Evolutionary conservation across 2,113 vertebrate species (phyloP).

Genomic region (Uria aalge): DNA sequence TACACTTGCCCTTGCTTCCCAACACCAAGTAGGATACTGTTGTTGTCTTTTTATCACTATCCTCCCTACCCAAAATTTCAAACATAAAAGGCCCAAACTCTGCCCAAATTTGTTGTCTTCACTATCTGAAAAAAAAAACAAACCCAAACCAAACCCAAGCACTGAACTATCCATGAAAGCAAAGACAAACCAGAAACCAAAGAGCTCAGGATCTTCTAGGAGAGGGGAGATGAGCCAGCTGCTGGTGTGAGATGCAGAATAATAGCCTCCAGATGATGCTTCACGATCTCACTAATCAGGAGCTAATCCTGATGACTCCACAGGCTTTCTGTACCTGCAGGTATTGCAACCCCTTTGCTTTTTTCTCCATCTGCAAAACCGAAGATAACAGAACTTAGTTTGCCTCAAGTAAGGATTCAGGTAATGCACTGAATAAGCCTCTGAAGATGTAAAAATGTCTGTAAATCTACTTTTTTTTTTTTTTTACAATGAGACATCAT

Average conservation of each 20-base stretch:
- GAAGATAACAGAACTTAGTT: neutral
- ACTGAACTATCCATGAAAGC: neutral
- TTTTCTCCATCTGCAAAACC: neutral
- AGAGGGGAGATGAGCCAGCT: neutral
- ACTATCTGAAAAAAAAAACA: neutral
- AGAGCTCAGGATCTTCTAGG: neutral
- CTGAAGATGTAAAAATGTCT: neutral
- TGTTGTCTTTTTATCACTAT: neutral
- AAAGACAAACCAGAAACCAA: neutral
- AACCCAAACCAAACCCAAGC: neutral
- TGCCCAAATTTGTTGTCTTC: neutral
- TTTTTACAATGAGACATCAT: neutral
- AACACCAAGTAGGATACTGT: fast-evolving
- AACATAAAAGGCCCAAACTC: neutral
- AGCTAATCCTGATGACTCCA: neutral
- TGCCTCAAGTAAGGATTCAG: neutral
- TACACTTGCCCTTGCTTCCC: neutral
- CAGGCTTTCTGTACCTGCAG: neutral
- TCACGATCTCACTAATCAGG: neutral
- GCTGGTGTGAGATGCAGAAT: too few species aligned
- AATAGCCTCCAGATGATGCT: neutral
- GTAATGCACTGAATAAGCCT: neutral
- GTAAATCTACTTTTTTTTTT: neutral
- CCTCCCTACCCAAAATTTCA: neutral
- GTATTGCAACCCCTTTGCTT: neutral